A percentile compares a stretch with the other conserved stretches of the same genome.
Evolutionary conservation across 2,888 invertebrate species (phyloP).

Genomic region (Eulithis prunata): DNA sequence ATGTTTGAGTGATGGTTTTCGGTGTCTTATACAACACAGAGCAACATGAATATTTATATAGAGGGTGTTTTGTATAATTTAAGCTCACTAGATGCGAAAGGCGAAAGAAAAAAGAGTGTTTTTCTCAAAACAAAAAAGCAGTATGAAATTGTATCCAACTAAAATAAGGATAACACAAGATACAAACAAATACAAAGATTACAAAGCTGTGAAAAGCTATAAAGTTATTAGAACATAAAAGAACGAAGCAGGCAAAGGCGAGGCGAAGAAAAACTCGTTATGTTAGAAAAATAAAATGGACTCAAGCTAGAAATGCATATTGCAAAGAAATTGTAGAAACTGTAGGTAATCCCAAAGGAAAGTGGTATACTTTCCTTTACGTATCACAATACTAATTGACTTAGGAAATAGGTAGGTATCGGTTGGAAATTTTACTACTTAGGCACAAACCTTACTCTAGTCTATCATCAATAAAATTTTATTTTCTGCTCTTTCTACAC

Average conservation of each 20-base stretch:
- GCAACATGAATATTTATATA: too few species aligned
- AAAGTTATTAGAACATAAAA: conserved; percentile 8
- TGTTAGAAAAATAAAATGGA: conserved; percentile 24
- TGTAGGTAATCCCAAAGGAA: conserved; percentile 27
- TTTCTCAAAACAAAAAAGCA: neutral
- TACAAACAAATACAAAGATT: too few species aligned
- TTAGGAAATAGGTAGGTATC: conserved; percentile 1
- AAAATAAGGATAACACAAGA: neutral
- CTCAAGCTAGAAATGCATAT: conserved; percentile 29
- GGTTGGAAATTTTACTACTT: neutral
- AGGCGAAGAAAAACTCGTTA: conserved; percentile 27
- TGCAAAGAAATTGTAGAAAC: conserved; percentile 35
- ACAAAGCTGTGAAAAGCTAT: neutral
- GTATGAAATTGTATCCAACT: neutral
- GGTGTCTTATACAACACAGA: too few species aligned
- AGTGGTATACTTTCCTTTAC: conserved; percentile 19
- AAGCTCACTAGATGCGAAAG: too few species aligned
- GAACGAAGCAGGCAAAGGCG: conserved; percentile 2
- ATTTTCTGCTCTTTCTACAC: too few species aligned
- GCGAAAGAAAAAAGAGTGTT: too few species aligned
- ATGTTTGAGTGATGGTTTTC: too few species aligned
- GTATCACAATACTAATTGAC: conserved; percentile 32
- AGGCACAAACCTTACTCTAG: too few species aligned
- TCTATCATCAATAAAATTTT: too few species aligned
- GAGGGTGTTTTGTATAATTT: too few species aligned